phyloP scores from a whole-genome alignment of 2,113 vertebrate species.

The Glaucomys volans region DNA sequence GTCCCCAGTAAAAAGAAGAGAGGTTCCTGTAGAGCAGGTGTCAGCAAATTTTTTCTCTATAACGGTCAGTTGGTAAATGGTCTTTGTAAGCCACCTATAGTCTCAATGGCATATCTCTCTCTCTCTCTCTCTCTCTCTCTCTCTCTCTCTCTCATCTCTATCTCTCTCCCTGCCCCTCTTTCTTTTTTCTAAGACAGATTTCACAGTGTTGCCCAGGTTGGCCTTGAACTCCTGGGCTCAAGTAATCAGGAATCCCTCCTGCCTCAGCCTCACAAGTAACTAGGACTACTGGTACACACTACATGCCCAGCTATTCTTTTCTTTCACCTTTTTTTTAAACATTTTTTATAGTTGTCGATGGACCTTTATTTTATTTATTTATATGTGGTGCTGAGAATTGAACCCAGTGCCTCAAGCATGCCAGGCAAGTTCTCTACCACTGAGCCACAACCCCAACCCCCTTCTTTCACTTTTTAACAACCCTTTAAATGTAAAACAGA shows the following conservation, averaged over 20 bases:
- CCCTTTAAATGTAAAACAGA: conserved; percentile 20
- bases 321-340: background rate
- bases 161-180: no score
- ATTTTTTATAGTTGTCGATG: no score
- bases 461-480: background rate
- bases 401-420: no score
- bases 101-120: background rate
- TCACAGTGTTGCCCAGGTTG: background rate
- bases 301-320: background rate
- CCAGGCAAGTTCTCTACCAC: no score
- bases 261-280: background rate
- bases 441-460: no score
- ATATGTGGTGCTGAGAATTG: no score
- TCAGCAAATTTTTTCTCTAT: conserved; percentile 32
- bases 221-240: background rate
- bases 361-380: no score
- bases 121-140: background rate
- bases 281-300: background rate
- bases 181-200: background rate
- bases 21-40: background rate
- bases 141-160: no score
- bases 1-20: background rate
- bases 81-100: background rate
- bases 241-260: background rate
- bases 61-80: conserved; percentile 22